Conservation (phyloP, 2,888 invertebrate genomes). For the Crematogaster levior region DNA sequence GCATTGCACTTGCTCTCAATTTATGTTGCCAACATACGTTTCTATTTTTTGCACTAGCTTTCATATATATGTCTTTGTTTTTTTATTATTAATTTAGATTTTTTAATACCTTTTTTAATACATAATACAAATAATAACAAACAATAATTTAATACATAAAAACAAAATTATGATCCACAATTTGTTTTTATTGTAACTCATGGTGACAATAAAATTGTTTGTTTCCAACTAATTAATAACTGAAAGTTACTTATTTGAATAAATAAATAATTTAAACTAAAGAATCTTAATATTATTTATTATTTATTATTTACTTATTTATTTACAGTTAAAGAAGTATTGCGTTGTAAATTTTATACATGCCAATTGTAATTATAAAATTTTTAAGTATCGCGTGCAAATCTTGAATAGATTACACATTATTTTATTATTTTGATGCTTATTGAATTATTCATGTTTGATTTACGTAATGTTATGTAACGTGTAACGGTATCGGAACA, state of each 20-base stretch:
- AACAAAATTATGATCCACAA: not conserved
- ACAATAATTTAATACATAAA: not conserved
- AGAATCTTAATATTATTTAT: too few species aligned
- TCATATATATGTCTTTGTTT: not conserved
- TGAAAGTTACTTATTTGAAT: not conserved
- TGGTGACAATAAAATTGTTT: not conserved
- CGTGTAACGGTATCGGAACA: conserved; percentile 65
- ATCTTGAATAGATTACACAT: not conserved
- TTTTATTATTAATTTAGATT: not conserved
- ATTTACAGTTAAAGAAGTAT: too few species aligned
- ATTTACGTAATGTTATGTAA: conserved; percentile 54
- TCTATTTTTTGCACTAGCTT: conserved; percentile 14
- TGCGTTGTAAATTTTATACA: not conserved
- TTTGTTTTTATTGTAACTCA: not conserved
- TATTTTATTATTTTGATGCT: not conserved
- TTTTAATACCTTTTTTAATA: too few species aligned
- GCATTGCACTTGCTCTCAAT: conserved; percentile 42
- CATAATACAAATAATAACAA: too few species aligned
- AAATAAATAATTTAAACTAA: too few species aligned
- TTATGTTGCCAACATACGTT: not conserved
- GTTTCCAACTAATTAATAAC: not conserved
- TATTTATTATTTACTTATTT: too few species aligned
- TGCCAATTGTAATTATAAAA: not conserved
- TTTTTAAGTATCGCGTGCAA: not conserved
- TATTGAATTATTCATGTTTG: conserved; percentile 5